phyloP scores from a whole-genome alignment of 2,797 vertebrate genomes.

The Betta splendens region DNA sequence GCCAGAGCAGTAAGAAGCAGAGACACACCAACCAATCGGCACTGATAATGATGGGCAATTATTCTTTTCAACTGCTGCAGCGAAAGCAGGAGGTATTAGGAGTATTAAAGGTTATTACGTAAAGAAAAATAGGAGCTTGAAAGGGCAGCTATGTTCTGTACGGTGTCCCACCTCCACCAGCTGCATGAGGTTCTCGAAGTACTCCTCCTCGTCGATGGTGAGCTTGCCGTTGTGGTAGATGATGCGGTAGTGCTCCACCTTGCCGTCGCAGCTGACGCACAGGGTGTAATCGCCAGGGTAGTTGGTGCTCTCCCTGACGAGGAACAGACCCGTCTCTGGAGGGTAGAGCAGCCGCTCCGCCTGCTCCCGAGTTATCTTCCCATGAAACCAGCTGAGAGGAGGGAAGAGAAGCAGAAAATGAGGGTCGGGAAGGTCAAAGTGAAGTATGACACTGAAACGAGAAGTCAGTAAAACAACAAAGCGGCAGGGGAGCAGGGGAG shows the following conservation, averaged over 20 bases:
- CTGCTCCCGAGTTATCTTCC: constrained; percentile 97
- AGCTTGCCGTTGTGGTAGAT: constrained; percentile 97
- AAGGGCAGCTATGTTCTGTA: not conserved
- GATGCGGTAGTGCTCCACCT: constrained; percentile 99
- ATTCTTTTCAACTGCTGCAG: constrained; percentile 14
- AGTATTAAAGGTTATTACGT: not conserved
- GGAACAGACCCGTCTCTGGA: constrained; percentile 91
- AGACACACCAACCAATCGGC: constrained; percentile 1
- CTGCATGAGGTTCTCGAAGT: constrained; percentile 99
- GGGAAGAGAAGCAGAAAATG: not conserved
- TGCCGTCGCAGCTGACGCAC: constrained; percentile 96
- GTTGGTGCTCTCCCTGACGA: constrained; percentile 98
- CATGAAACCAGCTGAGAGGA: constrained; percentile 92
- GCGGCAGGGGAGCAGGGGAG: too few species aligned
- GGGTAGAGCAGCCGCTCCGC: constrained; percentile 93
- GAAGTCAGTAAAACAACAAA: too few species aligned
- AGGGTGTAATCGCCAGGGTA: constrained; percentile 98
- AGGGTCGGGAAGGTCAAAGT: not conserved
- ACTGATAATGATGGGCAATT: constrained; percentile 12
- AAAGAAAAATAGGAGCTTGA: not conserved
- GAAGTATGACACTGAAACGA: not conserved
- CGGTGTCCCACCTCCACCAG: constrained; percentile 91
- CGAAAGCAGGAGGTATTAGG: not conserved
- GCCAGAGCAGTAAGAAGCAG: too few species aligned
- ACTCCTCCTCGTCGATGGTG: constrained; percentile 97